Evolutionary conservation across 2,797 vertebrate genomes (phyloP).

Genomic region (Artibeus lituratus): DNA sequence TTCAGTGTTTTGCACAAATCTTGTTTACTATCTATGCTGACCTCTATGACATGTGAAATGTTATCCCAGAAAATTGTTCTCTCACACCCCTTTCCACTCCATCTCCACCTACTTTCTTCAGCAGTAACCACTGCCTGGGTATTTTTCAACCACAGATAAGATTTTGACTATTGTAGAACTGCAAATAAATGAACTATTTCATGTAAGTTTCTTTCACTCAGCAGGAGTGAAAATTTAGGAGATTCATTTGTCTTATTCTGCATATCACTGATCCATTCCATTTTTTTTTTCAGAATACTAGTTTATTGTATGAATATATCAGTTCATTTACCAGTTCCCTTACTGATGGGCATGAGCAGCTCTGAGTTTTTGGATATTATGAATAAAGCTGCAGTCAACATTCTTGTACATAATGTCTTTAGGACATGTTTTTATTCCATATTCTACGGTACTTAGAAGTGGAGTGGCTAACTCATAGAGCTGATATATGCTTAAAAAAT

Average conservation of each 20-base stretch:
- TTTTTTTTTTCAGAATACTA: neutral
- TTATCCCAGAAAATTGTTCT: neutral
- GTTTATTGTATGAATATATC: neutral
- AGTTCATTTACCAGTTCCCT: neutral
- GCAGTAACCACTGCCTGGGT: neutral
- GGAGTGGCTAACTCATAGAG: neutral
- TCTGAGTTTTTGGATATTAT: neutral
- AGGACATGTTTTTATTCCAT: neutral
- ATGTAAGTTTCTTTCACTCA: neutral
- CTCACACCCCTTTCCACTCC: neutral
- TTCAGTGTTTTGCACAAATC: neutral
- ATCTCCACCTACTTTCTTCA: neutral
- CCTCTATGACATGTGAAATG: neutral
- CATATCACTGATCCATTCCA: neutral
- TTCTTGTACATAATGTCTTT: neutral
- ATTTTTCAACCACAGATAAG: neutral
- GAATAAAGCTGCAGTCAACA: no score
- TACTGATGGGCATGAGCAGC: neutral
- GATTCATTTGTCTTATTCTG: neutral
- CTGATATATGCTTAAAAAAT: neutral
- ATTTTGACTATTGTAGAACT: neutral
- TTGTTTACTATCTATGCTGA: neutral
- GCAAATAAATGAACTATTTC: neutral
- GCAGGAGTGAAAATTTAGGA: neutral
- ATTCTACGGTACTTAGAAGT: neutral